phyloP scores from a whole-genome alignment of 2,888 invertebrate species.

The Piscicola geometra region DNA sequence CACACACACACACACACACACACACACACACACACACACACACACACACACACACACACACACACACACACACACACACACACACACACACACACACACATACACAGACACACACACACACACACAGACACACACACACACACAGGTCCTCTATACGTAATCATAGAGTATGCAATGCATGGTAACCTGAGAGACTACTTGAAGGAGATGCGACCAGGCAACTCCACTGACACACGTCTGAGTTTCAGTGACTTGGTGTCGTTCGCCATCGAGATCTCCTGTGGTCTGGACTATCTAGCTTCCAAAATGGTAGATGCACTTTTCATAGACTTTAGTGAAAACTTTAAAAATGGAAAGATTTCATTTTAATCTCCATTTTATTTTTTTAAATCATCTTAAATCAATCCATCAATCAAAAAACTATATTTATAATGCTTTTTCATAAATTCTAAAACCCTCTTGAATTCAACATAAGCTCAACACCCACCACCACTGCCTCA shows the following conservation, averaged over 20 bases:
- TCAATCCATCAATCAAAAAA: no score
- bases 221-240: conserved; percentile 60
- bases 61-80: no score
- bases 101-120: no score
- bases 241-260: conserved; percentile 90
- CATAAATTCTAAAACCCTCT: not conserved
- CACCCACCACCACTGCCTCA: not conserved
- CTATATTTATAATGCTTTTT: no score
- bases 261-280: conserved; percentile 91
- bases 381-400: no score
- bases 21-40: conserved; percentile 7
- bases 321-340: no score
- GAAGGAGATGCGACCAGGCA: conserved; percentile 70
- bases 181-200: conserved; percentile 93
- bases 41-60: no score
- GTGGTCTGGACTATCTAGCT: conserved; percentile 95
- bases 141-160: conserved; percentile 56
- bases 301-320: conserved; percentile 72
- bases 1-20: conserved; percentile 6
- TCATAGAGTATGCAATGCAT: conserved; percentile 60
- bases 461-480: not conserved
- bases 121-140: not conserved
- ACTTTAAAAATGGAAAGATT: no score
- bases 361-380: no score
- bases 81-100: no score